Percentiles rank a stretch among this genome's conserved stretches.
These are phyloP conservation scores for Chromobotia macracanthus DNA, from an alignment of 2,797 vertebrate species.

Conservation along the genomic window DNA sequence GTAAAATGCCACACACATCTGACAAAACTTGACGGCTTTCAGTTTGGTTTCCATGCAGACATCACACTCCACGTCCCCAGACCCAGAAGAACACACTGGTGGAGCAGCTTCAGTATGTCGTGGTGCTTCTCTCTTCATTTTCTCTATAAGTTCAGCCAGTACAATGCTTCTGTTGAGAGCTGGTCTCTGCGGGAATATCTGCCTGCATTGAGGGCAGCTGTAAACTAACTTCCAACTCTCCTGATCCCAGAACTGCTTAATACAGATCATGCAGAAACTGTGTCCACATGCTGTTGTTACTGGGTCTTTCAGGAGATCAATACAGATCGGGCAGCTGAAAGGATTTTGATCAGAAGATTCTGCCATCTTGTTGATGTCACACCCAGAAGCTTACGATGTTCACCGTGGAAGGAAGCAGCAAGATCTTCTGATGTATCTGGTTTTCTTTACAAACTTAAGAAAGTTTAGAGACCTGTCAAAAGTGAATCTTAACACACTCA, in stretches of 20 bases:
- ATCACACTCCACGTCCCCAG: constrained; percentile 80
- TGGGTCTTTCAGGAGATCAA: constrained; percentile 41
- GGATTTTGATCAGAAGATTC: neutral
- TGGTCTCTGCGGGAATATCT: constrained; percentile 31
- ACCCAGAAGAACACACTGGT: neutral
- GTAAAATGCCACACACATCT: constrained; percentile 83
- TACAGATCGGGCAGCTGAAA: constrained; percentile 40
- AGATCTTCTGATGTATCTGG: no score
- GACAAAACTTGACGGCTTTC: constrained; percentile 81
- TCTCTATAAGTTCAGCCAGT: constrained; percentile 42
- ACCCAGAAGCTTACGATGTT: neutral
- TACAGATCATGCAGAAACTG: constrained; percentile 46
- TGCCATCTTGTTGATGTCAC: constrained; percentile 30
- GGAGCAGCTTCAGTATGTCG: neutral
- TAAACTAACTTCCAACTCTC: neutral
- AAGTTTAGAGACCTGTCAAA: no score
- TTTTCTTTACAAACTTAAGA: no score
- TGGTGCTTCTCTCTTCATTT: neutral
- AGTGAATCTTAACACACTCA: no score
- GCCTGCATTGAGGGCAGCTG: constrained; percentile 50
- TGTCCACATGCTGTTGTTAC: constrained; percentile 32
- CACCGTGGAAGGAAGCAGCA: neutral
- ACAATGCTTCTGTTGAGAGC: constrained; percentile 27
- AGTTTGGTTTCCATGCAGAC: constrained; percentile 81
- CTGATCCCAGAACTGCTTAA: constrained; percentile 42